Evolutionary conservation across 2,797 vertebrate genomes (phyloP), one percentile per base, ranked within the genome.

Genomic region (Notoglanidium macrostoma): DNA sequence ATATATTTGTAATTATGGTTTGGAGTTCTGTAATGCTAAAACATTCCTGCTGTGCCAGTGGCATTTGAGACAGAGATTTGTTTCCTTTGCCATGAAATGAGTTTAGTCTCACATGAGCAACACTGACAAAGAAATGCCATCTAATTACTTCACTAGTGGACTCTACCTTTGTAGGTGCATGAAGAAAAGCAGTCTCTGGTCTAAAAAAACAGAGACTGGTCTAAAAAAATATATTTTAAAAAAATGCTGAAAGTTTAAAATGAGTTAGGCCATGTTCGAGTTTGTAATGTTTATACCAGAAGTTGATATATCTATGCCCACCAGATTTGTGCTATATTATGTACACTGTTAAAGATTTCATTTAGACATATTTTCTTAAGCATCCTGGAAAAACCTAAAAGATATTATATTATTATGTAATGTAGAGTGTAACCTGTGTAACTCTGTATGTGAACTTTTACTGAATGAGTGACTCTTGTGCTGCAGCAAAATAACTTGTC

Each of bases 1-100:
- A 86, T 92, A 90, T 90, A 90, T 94, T 92, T 92, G 87, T 89
- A 91, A 90, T 92, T 91, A 92, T 86, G 40, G 79, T 59, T 88
- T 89, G 73, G 72, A 84, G 80, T 91, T 86, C 29, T 85, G 79
- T 93, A 92, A 92, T 90, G 84, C 80, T 91, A 83, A 92, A 92
- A 88, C 79, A 83, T 87, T 87, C 82, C 88, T 87, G 92, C 88
- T 90, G 92, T 83, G 87, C 91, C 40, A 5, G 81, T 90, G 63
- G 85, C 83, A 88, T 95, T 94, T 93, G 87, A 89, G 81, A 90
- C 67, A 90, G 91, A 91, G 23, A 90, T 90, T 89, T 91, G 55
- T 90, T 92, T 90, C 65, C 86, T 86, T 92, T 91, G 68, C 89
- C 89, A 86, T 91, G 70, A 89, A 93, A 94, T 92, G 32, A 90